phyloP scores from a whole-genome alignment of 2,113 vertebrate genomes.

The Montifringilla adamsi region DNA sequence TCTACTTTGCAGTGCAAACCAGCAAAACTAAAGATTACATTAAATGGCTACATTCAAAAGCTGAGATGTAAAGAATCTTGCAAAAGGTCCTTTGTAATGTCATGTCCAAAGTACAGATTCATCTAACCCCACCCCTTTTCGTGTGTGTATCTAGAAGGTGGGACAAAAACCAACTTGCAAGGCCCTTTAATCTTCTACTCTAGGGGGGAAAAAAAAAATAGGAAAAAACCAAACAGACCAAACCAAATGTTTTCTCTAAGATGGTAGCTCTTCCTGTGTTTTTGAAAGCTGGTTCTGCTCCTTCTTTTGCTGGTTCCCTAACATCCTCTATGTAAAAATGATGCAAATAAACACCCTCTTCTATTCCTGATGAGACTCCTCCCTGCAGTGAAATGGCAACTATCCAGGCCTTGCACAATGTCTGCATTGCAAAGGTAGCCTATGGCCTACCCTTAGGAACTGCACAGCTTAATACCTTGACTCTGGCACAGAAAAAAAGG shows the following conservation, averaged over 20 bases:
- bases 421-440: slow-evolving; percentile 52
- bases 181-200: neutral
- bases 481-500: slow-evolving; percentile 24
- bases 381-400: slow-evolving; percentile 38
- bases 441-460: neutral
- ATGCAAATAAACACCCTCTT: slow-evolving; percentile 37
- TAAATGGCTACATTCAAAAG: neutral
- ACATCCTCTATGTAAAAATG: slow-evolving; percentile 37
- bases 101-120: neutral
- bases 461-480: slow-evolving; percentile 2
- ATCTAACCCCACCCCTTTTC: neutral
- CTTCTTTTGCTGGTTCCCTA: neutral
- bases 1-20: neutral
- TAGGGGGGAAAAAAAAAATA: neutral
- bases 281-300: slow-evolving; percentile 37
- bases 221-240: neutral
- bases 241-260: neutral
- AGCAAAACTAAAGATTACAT: neutral
- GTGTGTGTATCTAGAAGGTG: neutral
- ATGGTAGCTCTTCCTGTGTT: neutral
- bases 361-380: slow-evolving; percentile 9
- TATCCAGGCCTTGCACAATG: slow-evolving; percentile 40
- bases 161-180: neutral
- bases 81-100: neutral
- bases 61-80: neutral